Conservation (phyloP, 2,113 vertebrate species). For the Alouatta palliata region DNA sequence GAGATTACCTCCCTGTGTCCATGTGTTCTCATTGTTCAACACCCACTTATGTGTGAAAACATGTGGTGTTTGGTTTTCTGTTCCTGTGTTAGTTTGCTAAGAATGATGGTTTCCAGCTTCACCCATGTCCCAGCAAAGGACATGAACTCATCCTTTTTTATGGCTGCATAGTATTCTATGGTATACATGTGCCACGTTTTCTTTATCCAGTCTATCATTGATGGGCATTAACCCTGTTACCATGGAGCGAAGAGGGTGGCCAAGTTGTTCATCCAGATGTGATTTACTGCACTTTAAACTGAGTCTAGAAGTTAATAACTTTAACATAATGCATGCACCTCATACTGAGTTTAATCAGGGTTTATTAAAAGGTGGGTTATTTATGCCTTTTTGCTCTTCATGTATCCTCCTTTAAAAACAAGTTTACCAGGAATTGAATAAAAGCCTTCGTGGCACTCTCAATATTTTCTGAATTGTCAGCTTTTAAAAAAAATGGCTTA, state of each 20-base stretch:
- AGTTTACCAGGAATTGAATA: constrained; percentile 45
- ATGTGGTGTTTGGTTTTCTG: too few relatives aligned
- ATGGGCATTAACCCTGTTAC: background rate
- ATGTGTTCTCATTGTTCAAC: too few relatives aligned
- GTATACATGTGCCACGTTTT: too few relatives aligned
- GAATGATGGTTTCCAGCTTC: too few relatives aligned
- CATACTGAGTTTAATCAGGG: constrained; percentile 80
- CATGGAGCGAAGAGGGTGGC: background rate
- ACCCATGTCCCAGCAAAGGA: too few relatives aligned
- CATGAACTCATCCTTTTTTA: too few relatives aligned
- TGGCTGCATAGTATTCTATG: too few relatives aligned
- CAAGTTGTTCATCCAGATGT: constrained; percentile 65
- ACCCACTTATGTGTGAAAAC: too few relatives aligned
- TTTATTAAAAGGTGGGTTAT: constrained; percentile 69
- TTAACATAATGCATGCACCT: constrained; percentile 78
- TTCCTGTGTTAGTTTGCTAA: too few relatives aligned
- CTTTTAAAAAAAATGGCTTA: constrained; percentile 16
- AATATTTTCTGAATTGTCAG: background rate
- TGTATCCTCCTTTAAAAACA: constrained; percentile 33
- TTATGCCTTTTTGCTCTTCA: constrained; percentile 68
- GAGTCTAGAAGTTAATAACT: constrained; percentile 81
- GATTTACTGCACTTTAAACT: constrained; percentile 79
- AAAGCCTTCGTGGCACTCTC: background rate
- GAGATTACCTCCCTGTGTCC: too few relatives aligned
- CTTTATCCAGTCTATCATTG: too few relatives aligned